phyloP scores from a whole-genome alignment of 2,888 invertebrate species.

The Atethmia centrago region DNA sequence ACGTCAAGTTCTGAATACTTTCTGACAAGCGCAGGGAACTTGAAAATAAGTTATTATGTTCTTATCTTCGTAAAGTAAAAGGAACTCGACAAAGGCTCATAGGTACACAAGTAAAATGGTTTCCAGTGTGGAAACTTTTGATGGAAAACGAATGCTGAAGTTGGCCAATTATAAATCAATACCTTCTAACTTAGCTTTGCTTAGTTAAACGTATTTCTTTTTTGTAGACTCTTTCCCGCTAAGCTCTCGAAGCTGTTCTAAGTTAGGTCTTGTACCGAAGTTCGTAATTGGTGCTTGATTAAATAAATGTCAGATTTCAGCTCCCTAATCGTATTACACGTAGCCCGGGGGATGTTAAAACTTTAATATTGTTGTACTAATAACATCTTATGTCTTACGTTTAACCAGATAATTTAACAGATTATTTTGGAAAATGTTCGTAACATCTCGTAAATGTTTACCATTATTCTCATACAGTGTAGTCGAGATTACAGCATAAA shows the following conservation, averaged over 20 bases:
- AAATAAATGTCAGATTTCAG: conserved; percentile 34
- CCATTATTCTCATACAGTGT: conserved; percentile 8
- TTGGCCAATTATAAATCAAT: conserved; percentile 63
- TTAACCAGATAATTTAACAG: conserved; percentile 26
- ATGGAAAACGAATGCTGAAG: conserved; percentile 68
- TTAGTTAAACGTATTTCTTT: conserved; percentile 1
- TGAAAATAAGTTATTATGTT: conserved; percentile 67
- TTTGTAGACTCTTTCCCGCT: neutral
- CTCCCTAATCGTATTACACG: conserved; percentile 25
- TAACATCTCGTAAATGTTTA: conserved; percentile 17
- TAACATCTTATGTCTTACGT: conserved; percentile 21
- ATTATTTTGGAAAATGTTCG: conserved; percentile 29
- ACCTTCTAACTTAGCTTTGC: conserved; percentile 19
- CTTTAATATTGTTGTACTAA: conserved; percentile 38
- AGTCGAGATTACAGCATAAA: conserved; percentile 14
- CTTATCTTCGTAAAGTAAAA: conserved; percentile 60
- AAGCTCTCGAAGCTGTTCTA: conserved; percentile 23
- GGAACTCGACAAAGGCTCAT: conserved; percentile 55
- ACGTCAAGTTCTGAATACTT: conserved; percentile 28
- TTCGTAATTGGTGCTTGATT: conserved; percentile 53
- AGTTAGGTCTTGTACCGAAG: conserved; percentile 16
- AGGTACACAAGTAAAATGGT: conserved; percentile 67
- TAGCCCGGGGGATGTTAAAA: conserved; percentile 27
- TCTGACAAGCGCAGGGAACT: conserved; percentile 54
- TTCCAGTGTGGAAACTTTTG: conserved; percentile 70